Base-by-base conservation (phyloP, 2,888 invertebrate species). In the Epirrhoe tristata region DNA sequence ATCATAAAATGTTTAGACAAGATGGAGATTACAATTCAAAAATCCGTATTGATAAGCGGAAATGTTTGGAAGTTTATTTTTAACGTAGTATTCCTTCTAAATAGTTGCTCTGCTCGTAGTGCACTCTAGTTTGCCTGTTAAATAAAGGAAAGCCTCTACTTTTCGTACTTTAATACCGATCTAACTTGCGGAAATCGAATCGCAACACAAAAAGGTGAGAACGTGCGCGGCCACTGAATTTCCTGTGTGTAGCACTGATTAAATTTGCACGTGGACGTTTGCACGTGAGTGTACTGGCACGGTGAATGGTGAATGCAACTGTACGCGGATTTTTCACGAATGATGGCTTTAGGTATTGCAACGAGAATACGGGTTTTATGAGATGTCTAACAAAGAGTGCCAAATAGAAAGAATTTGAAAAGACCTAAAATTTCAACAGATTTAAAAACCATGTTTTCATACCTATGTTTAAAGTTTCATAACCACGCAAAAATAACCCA, bases 241-340 rank as follows among this genome's bases (percentile, higher is more conserved):
- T 71, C 71, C 70, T 69, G 69, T 71, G 68, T 67, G 63, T 63
- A 64, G 71, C 70, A 66, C 63, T 73, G 75, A 79, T 81, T 80
- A 81, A 81, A 81, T 70, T 79, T 81, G 78, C 79, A 81, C 70
- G 76, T 75, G 75, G 67, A 70, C 72, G 64, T 66, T 65, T 67
- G 69, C 74, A 68, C 69, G 74, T 66, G 72, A 63, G 58, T 70
- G 69, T 67, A 62, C 64, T 24, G 67, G 36, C 46, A 54, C 17
- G 60, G 55, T 48, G 65, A 63, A 66, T 70, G 62, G 62, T 59
- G 71, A 66, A 69, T 61, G 65, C 58, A 59, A 67, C 52, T 50
- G 57, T 58, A 53, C 63, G 67, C 60, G 63, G 61, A 64, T 67
- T 67, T 67, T 67, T 67, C 55, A 63, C 59, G 52, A 34, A 59